Base-by-base conservation (phyloP, 2,113 vertebrate genomes). In the Cairina moschata region DNA sequence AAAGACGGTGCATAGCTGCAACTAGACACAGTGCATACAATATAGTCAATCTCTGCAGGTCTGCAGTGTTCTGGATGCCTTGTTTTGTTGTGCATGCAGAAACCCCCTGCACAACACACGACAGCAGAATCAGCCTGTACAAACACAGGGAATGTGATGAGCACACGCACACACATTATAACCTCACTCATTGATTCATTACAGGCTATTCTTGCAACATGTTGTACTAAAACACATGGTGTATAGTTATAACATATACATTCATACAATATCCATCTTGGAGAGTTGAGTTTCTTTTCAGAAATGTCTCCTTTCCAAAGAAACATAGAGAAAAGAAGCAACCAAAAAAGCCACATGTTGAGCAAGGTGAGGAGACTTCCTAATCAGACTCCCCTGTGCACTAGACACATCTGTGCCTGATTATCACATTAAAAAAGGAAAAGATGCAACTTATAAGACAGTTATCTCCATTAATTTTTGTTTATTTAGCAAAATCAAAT, bases 21-120 rank as follows among this genome's bases (percentile, higher is more conserved):
- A 3, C 9, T 46, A 31, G 23, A 22, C 13, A 3, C 25, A 9
- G 34, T 1, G 11, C 2, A 2, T 15, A 31, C 59, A 18, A 6
- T 7, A 58, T 3, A 15, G 28, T 62, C 55, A 26, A 26, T 13
- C 42, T 59, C 29, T 13, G 52, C 32, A 3, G 0, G 8, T 6
- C 32, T n/a, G 22, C 59, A 32, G 44, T 18, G 5, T 40, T 86
- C 38, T 54, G 54, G 15, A 21, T 31, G 18, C 9, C 15, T 15
- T 15, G 38, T 62, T 75, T 26, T 40, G 6, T 46, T 8, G 18
- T 13, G 17, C 44, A 1, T 13, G 46, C 60, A 67, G 68, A 74
- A 86, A 31, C 20, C 25, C 54, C 26, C 18, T 38, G 20, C 23
- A 17, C 18, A 38, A 25, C 44, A 29, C 23, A 17, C 0, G 2